These are phyloP conservation scores for Hypsopygia costalis DNA, from an alignment of 2,888 invertebrate species.

Conservation along the genomic window DNA sequence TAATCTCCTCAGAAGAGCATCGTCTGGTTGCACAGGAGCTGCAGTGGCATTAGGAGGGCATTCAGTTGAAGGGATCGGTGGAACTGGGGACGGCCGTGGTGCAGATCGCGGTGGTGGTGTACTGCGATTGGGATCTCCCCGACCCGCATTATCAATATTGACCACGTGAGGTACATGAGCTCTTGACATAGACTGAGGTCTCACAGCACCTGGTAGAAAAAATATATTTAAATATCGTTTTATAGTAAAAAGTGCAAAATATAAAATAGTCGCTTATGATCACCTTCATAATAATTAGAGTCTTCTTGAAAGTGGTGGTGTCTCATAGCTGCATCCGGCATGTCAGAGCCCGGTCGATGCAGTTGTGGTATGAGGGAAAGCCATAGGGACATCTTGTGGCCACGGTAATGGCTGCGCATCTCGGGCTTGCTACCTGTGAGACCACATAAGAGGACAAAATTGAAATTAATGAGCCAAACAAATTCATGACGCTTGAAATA, in stretches of 20 bases:
- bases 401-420: constrained; percentile 94
- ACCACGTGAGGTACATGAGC: constrained; percentile 82
- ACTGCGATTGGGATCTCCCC: constrained; percentile 43
- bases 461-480: constrained; percentile 43
- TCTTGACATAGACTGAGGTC: constrained; percentile 86
- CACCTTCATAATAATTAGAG: constrained; percentile 89
- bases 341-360: constrained; percentile 88
- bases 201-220: constrained; percentile 82
- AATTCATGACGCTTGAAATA: constrained; percentile 26
- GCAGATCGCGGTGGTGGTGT: constrained; percentile 70
- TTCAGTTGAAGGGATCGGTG: constrained; percentile 83
- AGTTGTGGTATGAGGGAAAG: constrained; percentile 94
- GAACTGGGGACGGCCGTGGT: constrained; percentile 57
- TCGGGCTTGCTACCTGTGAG: constrained; percentile 84
- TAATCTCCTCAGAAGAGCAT: constrained; percentile 86
- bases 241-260: too few relatives aligned
- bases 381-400: constrained; percentile 97
- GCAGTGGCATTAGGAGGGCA: constrained; percentile 84
- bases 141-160: constrained; percentile 45
- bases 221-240: too few relatives aligned
- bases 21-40: constrained; percentile 76
- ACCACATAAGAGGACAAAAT: constrained; percentile 24
- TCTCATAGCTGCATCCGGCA: constrained; percentile 90
- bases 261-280: too few relatives aligned
- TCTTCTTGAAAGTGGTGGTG: constrained; percentile 94